These are phyloP conservation scores for Macrotus californicus DNA, from an alignment of 2,113 vertebrate species.

Conservation along the genomic window DNA sequence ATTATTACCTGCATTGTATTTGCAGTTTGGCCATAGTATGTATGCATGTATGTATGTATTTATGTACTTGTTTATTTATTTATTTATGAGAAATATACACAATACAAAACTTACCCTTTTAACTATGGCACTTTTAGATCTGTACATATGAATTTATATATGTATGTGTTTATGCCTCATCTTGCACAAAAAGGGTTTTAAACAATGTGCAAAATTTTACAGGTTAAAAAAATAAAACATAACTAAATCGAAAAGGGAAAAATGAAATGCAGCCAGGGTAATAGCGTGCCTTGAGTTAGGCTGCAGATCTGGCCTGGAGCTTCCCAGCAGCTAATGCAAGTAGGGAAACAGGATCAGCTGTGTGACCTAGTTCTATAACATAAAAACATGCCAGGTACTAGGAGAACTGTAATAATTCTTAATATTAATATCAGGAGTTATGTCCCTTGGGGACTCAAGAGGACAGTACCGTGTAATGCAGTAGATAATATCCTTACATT, in stretches of 20 bases:
- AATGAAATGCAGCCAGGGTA: neutral
- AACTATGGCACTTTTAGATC: no score
- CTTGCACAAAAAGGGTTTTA: neutral
- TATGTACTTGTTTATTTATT: no score
- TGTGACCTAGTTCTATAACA: neutral
- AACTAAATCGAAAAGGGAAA: neutral
- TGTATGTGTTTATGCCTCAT: neutral
- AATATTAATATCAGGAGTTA: neutral
- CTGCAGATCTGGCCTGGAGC: neutral
- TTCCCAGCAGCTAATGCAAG: neutral
- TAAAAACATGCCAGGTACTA: neutral
- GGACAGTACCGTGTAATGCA: neutral
- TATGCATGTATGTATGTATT: neutral
- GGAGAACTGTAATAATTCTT: neutral
- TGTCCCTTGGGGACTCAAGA: neutral
- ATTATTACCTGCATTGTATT: conserved; percentile 49
- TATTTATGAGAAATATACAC: no score
- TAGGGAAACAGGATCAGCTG: neutral
- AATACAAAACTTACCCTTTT: no score
- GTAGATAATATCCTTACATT: neutral
- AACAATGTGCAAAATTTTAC: neutral
- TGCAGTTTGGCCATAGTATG: conserved; percentile 1
- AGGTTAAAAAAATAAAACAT: conserved; percentile 2
- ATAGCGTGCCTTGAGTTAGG: neutral
- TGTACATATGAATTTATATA: neutral